Evolutionary conservation across 2,888 invertebrate genomes (phyloP), one percentile per base, ranked within the genome.

Genomic region (Drosophila ustulata): DNA sequence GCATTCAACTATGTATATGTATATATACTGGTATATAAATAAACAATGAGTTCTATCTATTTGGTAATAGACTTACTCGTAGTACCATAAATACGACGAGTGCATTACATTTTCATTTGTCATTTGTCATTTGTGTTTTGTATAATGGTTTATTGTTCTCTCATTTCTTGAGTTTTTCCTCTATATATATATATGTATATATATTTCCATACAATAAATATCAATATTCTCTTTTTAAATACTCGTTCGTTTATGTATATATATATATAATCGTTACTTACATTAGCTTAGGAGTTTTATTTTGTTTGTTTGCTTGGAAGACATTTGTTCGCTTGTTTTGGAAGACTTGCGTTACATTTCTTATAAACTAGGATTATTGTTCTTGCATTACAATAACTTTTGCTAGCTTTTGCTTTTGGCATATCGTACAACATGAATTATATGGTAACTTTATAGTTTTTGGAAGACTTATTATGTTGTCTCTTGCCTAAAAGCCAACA

Each of bases 321-420:
- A 89, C 90, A 90, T 88, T 89, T 71, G 70, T 71, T 82, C 84
- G 82, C 84, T 86, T 82, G 75, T 84, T 84, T 88, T 90, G 89
- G 90, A 91, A 91, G 90, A 90, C 89, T 83, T 79, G 78, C 79
- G 84, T 89, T 81, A 51, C 82, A 61, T 82, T 85, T 84, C 88
- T 89, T 84, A 84, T 46, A 57, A 46, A 78, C 89, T 84, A 82
- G 28, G 6, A 78, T 71, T 76, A 74, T 63, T 64, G 26, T 32
- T 32, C 7, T 55, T 66, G 57, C 39, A 8, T 49, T 55, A n/a
- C 32, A 46, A 13, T 18, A 41, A 41, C 39, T 11, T 13, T 9
- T 32, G 11, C 11, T 18, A 23, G 11, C 7, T 18, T 30, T 62
- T 61, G 63, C 61, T 9, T 37, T 51, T 71, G 75, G 51, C 58